These are phyloP conservation scores for Phylloscopus collybita DNA, from an alignment of 2,797 vertebrate genomes.

Conservation along the genomic window DNA sequence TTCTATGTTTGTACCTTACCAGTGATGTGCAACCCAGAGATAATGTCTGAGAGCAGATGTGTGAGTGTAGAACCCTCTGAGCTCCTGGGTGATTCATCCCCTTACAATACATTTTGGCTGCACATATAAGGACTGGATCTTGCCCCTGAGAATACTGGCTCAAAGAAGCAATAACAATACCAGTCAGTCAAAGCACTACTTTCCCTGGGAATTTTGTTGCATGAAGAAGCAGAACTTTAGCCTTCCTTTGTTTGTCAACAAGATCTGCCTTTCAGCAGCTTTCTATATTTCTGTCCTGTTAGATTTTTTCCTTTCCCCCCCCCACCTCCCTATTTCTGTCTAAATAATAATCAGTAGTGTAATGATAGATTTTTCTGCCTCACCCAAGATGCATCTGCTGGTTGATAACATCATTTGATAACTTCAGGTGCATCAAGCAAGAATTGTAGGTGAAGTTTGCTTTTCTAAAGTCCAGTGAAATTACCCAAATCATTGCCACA, in stretches of 20 bases:
- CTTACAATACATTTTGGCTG: slow-evolving; percentile 1
- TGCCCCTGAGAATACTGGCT: slow-evolving; percentile 38
- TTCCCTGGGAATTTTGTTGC: slow-evolving; percentile 35
- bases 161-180: slow-evolving; percentile 12
- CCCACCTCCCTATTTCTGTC: not conserved
- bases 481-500: not conserved
- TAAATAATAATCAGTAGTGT: not conserved
- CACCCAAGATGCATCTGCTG: not conserved
- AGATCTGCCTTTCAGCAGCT: not conserved
- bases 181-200: not conserved
- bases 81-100: slow-evolving; percentile 35
- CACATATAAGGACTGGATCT: slow-evolving; percentile 26
- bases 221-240: slow-evolving; percentile 28
- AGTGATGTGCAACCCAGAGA: not conserved
- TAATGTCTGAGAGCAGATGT: not conserved
- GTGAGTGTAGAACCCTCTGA: not conserved
- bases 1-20: not conserved
- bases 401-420: not conserved
- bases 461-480: not conserved
- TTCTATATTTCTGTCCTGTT: not conserved
- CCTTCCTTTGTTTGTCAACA: slow-evolving; percentile 38
- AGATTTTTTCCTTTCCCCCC: not conserved
- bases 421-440: not conserved
- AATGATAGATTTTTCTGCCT: slow-evolving; percentile 41
- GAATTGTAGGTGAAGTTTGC: not conserved